Evolutionary conservation across 2,113 vertebrate species (phyloP).

Genomic region (Rynchops niger): DNA sequence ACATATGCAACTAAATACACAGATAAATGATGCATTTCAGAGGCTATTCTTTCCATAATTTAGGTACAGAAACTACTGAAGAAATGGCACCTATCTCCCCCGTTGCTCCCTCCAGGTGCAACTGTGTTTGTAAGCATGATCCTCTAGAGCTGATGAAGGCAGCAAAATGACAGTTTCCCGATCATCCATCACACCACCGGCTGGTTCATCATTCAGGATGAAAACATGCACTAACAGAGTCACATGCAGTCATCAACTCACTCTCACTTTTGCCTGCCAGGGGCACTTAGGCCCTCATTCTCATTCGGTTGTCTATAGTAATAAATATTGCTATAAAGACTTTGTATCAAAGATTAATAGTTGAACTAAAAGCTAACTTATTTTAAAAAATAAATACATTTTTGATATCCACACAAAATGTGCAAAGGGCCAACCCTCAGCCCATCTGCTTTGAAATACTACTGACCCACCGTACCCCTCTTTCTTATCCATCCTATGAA

Average conservation of each 20-base stretch:
- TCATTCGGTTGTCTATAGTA: not conserved
- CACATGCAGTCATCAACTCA: not conserved
- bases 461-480: not conserved
- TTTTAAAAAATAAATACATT: not conserved
- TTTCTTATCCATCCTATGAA: not conserved
- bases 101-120: not conserved
- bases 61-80: not conserved
- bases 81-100: not conserved
- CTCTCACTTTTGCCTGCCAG: not conserved
- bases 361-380: not conserved
- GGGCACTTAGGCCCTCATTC: not conserved
- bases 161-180: not conserved
- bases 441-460: not conserved
- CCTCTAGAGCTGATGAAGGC: not conserved
- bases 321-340: not conserved
- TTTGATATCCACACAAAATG: not conserved
- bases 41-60: not conserved
- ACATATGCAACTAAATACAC: not conserved
- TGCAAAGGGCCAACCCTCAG: not conserved
- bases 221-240: not conserved
- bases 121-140: accelerated
- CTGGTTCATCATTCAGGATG: not conserved
- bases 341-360: not conserved
- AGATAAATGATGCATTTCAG: not conserved
- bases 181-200: not conserved